Conservation (phyloP, 2,113 vertebrate species). For the Saimiri boliviensis region DNA sequence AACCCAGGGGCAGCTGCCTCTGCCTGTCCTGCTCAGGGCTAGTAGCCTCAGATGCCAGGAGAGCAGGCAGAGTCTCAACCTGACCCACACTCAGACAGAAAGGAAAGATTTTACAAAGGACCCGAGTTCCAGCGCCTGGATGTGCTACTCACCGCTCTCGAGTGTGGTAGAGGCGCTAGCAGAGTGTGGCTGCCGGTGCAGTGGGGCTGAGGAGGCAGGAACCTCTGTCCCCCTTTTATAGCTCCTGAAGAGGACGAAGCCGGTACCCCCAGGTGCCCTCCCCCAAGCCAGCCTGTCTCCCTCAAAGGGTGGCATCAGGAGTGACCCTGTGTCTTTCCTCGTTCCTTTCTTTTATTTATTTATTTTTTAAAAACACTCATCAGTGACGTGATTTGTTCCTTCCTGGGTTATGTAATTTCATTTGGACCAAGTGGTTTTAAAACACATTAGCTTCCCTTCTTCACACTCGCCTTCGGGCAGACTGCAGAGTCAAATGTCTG, state of each 20-base stretch:
- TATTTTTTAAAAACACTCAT: neutral
- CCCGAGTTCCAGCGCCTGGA: neutral
- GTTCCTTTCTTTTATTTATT: neutral
- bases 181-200: accelerated
- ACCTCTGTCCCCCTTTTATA: constrained; percentile 4
- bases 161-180: accelerated
- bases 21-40: accelerated
- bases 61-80: neutral
- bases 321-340: neutral
- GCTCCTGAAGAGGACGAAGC: neutral
- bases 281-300: neutral
- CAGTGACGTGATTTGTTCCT: neutral
- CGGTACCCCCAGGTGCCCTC: neutral
- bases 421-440: constrained; percentile 67
- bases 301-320: neutral
- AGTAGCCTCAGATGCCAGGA: neutral
- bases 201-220: neutral
- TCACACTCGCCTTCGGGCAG: neutral
- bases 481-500: neutral
- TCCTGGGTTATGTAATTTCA: constrained; percentile 67
- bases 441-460: constrained; percentile 46
- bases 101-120: neutral
- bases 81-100: accelerated
- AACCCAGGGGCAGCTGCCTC: accelerated
- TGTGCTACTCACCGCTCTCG: constrained; percentile 9